A percentile compares a stretch with the other conserved stretches of the same genome.
Conservation (phyloP, 2,113 vertebrate genomes). For the Centropus bengalensis region DNA sequence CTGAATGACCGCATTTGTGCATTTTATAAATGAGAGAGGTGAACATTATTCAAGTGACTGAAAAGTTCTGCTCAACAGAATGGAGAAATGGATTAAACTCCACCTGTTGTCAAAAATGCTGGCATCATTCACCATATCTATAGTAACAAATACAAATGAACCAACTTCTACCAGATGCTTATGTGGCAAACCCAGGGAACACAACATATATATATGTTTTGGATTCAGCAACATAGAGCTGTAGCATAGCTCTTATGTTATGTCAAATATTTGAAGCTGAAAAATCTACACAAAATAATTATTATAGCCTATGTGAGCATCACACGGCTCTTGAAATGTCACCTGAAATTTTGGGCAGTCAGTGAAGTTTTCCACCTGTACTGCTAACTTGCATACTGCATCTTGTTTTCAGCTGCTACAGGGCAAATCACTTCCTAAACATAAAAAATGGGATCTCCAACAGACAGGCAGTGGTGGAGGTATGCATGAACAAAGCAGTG, state of each 20-base stretch:
- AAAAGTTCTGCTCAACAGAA: not conserved
- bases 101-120: not conserved
- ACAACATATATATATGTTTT: not conserved
- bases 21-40: not conserved
- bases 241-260: not conserved
- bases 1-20: not conserved
- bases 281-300: not conserved
- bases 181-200: not conserved
- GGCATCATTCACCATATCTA: not conserved
- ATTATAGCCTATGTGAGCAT: not conserved
- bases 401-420: constrained; percentile 78
- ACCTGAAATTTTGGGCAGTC: not conserved
- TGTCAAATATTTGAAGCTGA: not conserved
- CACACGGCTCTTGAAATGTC: not conserved
- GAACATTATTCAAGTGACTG: not conserved
- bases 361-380: not conserved
- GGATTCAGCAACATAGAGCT: not conserved
- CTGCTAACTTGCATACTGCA: not conserved
- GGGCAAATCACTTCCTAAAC: constrained; percentile 81
- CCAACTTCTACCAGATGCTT: not conserved
- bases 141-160: not conserved
- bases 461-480: constrained; percentile 82
- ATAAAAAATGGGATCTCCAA: constrained; percentile 78
- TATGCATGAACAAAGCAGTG: constrained; percentile 76
- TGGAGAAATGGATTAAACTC: not conserved